Evolutionary conservation across 2,888 invertebrate species (phyloP), one percentile per base, ranked within the genome.

Genomic region (Alviniconcha strummeri): DNA sequence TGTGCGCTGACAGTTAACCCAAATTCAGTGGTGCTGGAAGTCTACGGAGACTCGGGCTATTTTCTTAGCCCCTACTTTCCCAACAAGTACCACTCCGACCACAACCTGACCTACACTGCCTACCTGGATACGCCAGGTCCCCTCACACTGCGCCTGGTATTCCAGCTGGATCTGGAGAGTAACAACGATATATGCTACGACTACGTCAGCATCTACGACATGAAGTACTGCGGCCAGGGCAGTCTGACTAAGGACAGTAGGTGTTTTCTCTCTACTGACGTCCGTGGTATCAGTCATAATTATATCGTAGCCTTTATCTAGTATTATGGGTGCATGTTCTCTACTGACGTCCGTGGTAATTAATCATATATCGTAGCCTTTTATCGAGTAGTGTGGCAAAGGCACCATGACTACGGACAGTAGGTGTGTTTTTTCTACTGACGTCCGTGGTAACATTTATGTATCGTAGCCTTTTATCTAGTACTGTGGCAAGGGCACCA

Each of bases 11-110:
- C 36, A 36, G 36, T 36, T 36, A 36, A 36, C 36, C 36, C 36
- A 36, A 36, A 1, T 36, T 36, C 36, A 36, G 0, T 36, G 36
- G 36, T 36, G 36, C 36, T 36, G 36, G 36, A 36, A 36, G 36
- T 36, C 36, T 36, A 36, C 36, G 81, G 81, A 4, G 75, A 81
- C 75, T 56, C 64, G 8, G 81, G 81, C 17, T 54, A 36, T 54
- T 81, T 81, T 64, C 81, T 81, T 8, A 81, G 81, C 55, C 81
- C 81, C 64, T 54, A 64, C 75, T 81, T 75, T 60, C 81, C 81
- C 1, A 17, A 15, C 8, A 71, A 64, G 54, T 64, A 81, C 81
- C 74, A 60, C 17, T 1, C 15, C n/a, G 3, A 75, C 75, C 74
- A 75, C 64, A 75, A 81, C 75, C 75, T 81, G 75, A 75, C 64